These are phyloP conservation scores for Caenorhabditis angaria DNA, from an alignment of 2,888 invertebrate species.

Conservation along the genomic window DNA sequence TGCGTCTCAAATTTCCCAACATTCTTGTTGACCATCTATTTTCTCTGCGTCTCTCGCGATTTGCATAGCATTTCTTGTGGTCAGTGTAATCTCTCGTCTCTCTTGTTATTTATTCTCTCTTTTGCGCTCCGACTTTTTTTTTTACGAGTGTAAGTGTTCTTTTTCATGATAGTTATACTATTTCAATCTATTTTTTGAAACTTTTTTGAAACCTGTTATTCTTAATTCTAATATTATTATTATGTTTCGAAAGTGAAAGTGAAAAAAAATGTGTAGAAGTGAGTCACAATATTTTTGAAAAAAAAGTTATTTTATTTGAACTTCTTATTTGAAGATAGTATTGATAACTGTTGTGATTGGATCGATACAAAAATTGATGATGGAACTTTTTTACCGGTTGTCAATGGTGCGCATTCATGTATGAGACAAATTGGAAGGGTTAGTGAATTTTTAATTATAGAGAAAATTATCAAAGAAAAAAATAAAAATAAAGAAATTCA, in stretches of 20 bases:
- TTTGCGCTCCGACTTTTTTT: neutral
- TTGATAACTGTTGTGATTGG: conserved; percentile 19
- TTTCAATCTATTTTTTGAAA: too few species aligned
- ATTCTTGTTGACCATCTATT: conserved; percentile 3
- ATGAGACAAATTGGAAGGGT: conserved; percentile 38
- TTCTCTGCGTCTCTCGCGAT: neutral
- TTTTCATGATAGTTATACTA: neutral
- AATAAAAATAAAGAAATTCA: neutral
- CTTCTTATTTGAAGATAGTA: neutral
- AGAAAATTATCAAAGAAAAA: neutral
- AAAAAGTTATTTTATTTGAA: neutral
- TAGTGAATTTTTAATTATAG: conserved; percentile 12
- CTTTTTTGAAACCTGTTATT: too few species aligned
- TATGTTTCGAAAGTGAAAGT: neutral
- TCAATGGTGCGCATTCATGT: conserved; percentile 16
- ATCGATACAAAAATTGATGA: conserved; percentile 36
- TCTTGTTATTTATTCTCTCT: neutral
- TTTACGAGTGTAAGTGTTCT: too few species aligned
- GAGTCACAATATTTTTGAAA: conserved; percentile 14
- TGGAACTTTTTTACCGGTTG: conserved; percentile 24
- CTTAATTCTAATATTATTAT: too few species aligned
- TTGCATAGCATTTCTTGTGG: conserved; percentile 13
- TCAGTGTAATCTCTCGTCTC: conserved; percentile 24
- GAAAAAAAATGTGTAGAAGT: conserved; percentile 34
- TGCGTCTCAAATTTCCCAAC: neutral